phyloP scores from a whole-genome alignment of 64 coral and sea anemone species.

The Montipora efflorescens region DNA sequence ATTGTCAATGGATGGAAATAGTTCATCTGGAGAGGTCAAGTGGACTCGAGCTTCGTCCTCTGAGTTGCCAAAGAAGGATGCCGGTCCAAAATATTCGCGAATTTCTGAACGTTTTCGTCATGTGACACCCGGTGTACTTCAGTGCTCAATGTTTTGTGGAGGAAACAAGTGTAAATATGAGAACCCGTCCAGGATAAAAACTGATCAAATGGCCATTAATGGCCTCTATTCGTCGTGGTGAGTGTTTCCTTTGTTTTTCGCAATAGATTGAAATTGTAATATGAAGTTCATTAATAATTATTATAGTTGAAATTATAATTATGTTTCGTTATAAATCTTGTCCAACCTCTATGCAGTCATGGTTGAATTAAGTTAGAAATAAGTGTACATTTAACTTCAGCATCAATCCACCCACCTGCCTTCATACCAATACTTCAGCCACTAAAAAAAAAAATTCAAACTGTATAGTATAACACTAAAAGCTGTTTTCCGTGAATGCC shows the following conservation, averaged over 20 bases:
- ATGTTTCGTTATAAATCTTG: too few species aligned
- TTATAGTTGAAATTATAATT: too few species aligned
- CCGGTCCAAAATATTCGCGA: constrained; percentile 94
- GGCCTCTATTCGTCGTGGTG: constrained; percentile 98
- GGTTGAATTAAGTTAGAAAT: too few species aligned
- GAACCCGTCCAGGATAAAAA: constrained; percentile 89
- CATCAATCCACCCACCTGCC: too few species aligned
- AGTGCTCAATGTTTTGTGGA: constrained; percentile 99
- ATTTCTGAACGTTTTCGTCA: constrained; percentile 95
- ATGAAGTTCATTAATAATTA: too few species aligned
- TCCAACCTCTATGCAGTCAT: too few species aligned
- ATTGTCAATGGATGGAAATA: background rate
- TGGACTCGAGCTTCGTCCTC: constrained; percentile 65
- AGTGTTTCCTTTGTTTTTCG: background rate
- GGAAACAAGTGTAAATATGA: constrained; percentile 98
- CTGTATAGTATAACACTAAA: too few species aligned
- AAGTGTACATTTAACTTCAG: too few species aligned
- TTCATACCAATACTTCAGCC: too few species aligned
- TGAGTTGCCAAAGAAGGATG: constrained; percentile 70
- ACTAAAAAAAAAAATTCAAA: too few species aligned
- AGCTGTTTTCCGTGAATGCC: too few species aligned
- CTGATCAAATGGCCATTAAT: constrained; percentile 83
- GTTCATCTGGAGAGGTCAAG: constrained; percentile 77
- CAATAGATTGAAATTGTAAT: too few species aligned
- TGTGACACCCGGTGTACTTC: constrained; percentile 83